phyloP scores from a whole-genome alignment of 2,113 vertebrate species.

The Myanophis thanlyinensis region DNA sequence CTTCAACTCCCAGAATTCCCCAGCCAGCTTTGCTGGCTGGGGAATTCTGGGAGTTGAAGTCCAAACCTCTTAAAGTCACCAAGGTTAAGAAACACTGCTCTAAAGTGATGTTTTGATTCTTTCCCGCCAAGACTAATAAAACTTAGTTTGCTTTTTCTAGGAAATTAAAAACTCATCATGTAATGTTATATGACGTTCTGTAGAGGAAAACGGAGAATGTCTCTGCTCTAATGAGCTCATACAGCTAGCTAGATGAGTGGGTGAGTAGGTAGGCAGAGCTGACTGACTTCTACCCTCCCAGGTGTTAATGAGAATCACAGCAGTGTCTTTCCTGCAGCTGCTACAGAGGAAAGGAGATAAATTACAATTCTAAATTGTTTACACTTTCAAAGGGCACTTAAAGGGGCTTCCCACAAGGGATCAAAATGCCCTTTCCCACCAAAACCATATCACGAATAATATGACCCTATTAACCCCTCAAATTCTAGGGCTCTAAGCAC shows the following conservation, averaged over 20 bases:
- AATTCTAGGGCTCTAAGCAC: background rate
- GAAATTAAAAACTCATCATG: background rate
- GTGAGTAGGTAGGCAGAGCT: background rate
- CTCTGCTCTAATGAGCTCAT: background rate
- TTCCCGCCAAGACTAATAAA: background rate
- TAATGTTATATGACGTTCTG: background rate
- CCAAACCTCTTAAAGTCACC: too few relatives aligned
- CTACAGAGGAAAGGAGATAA: slow-evolving; percentile 11
- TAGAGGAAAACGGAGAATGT: background rate
- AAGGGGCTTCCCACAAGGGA: background rate
- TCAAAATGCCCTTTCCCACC: slow-evolving; percentile 1
- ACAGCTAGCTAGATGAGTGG: background rate
- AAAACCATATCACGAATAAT: background rate
- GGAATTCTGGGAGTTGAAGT: too few relatives aligned
- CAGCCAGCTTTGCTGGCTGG: too few relatives aligned
- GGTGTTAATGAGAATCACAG: slow-evolving; percentile 39
- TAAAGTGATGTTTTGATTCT: background rate
- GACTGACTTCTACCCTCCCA: background rate
- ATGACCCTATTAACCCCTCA: background rate
- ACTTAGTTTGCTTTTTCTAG: background rate
- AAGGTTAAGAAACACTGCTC: too few relatives aligned
- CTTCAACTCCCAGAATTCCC: too few relatives aligned
- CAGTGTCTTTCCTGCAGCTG: slow-evolving; percentile 29
- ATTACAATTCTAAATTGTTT: background rate
- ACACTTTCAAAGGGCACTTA: background rate